Conservation (phyloP, 2,113 vertebrate genomes). For the Mionectes macconnelli region DNA sequence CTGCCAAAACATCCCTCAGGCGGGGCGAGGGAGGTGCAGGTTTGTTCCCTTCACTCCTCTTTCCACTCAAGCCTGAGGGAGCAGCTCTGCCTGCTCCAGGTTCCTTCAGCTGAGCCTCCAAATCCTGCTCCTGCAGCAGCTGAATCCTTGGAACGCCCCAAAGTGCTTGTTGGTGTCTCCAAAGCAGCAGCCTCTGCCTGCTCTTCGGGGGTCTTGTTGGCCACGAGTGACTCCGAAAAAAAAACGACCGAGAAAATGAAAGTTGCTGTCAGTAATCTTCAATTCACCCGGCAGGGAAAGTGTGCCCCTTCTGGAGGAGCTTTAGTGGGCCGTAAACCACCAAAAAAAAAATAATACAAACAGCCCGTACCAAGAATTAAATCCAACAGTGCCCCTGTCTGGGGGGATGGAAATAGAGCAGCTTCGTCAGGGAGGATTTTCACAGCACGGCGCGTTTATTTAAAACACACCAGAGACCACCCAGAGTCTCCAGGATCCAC, state of each 20-base stretch:
- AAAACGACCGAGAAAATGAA: not conserved
- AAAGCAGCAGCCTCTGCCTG: not conserved
- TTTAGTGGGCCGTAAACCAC: fast-evolving
- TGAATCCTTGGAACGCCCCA: not conserved
- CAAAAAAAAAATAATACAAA: not conserved
- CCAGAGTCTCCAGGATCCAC: not conserved
- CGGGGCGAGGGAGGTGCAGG: fast-evolving
- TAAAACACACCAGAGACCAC: fast-evolving
- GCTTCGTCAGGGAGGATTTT: fast-evolving
- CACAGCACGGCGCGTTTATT: fast-evolving
- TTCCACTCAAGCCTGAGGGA: not conserved
- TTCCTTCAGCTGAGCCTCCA: not conserved
- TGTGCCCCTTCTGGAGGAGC: not conserved
- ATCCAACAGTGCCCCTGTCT: conserved; percentile 55
- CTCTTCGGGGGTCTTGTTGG: not conserved
- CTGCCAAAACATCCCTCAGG: not conserved
- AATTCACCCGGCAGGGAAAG: not conserved
- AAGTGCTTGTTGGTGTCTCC: not conserved
- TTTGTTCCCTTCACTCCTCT: not conserved
- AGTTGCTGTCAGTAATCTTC: not conserved
- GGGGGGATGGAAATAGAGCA: not conserved
- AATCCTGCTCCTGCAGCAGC: not conserved
- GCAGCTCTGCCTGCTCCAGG: not conserved
- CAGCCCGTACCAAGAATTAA: not conserved
- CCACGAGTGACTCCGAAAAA: not conserved